Evolutionary conservation across 2,888 invertebrate species (phyloP), one percentile per base, ranked within the genome.

Genomic region (Tiliacea citrago): DNA sequence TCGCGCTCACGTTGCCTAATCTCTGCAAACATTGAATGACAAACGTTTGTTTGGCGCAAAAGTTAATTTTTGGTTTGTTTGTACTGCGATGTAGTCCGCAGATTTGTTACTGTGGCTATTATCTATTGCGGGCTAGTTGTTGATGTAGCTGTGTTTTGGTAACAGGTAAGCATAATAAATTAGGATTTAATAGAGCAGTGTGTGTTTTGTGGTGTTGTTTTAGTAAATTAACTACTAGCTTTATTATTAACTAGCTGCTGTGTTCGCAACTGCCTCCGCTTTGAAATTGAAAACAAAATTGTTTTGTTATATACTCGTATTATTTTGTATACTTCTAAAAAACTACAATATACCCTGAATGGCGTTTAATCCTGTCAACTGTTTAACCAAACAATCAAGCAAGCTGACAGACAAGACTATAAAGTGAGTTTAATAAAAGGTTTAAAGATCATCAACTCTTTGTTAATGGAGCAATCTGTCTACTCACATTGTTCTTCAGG

Each of bases 21-120:
- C 60, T 68, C 42, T 42, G 57, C 81, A 86, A 83, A 83, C 85
- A 85, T 67, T 74, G 83, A 74, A 79, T 81, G 85, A 85, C 79
- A 83, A 81, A 83, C 74, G 79, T 85, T 85, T 84, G 80, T 84
- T 73, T 82, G 51, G 74, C 29, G 73, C 76, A 78, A 78, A 85
- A 85, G 83, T 81, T 76, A 85, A 83, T 85, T 81, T 81, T 85
- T 77, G 75, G 58, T 63, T 55, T 55, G 83, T 81, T 80, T 77
- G 68, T 75, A 71, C 45, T 70, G 49, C 42, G 71, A 69, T 72
- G 61, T 68, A 53, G 70, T 24, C 29, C 39, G 45, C 39, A 69
- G 68, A 82, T 82, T 82, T 68, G 24, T 35, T 62, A 24, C 39
- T n/a, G 45, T 39, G 45, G 47, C 47, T 60, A 73, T 73, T 75